phyloP scores from a whole-genome alignment of 1,140 invertebrate genomes.

The Neodiprion fabricii region DNA sequence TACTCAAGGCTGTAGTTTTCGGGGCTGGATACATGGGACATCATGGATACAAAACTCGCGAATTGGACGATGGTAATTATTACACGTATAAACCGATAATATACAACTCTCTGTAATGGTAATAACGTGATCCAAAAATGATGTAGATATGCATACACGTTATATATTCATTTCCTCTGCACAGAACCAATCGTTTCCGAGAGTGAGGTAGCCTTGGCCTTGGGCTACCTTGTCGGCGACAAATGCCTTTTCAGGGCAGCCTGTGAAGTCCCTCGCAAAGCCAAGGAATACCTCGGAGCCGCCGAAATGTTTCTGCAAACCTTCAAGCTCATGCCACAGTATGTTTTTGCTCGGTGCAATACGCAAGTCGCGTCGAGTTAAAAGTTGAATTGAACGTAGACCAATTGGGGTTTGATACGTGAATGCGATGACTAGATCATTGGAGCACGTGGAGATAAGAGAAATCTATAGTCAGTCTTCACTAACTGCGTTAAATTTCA shows the following conservation, averaged over 20 bases:
- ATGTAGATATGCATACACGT: too few species aligned
- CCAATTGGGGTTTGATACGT: too few species aligned
- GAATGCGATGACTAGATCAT: too few species aligned
- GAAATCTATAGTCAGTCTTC: too few species aligned
- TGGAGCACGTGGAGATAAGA: too few species aligned
- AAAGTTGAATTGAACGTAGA: too few species aligned
- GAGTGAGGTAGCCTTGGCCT: conserved; percentile 71
- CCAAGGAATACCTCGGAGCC: conserved; percentile 75
- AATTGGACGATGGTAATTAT: conserved; percentile 45
- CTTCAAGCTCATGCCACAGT: conserved; percentile 74
- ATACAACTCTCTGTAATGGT: too few species aligned
- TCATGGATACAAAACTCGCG: conserved; percentile 44
- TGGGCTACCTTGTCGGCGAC: conserved; percentile 75
- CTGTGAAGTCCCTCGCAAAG: conserved; percentile 75
- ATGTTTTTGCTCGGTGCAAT: conserved; percentile 36
- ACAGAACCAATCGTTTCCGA: conserved; percentile 65
- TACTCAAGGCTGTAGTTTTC: conserved; percentile 82
- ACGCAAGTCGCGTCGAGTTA: too few species aligned
- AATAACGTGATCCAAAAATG: too few species aligned
- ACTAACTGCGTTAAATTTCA: too few species aligned
- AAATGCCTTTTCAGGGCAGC: conserved; percentile 79
- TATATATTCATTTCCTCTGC: background rate
- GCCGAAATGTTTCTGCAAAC: conserved; percentile 76
- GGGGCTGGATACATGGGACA: conserved; percentile 79
- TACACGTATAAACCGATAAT: background rate